phyloP scores from a whole-genome alignment of 1,140 invertebrate genomes.

The Ylistrum balloti region DNA sequence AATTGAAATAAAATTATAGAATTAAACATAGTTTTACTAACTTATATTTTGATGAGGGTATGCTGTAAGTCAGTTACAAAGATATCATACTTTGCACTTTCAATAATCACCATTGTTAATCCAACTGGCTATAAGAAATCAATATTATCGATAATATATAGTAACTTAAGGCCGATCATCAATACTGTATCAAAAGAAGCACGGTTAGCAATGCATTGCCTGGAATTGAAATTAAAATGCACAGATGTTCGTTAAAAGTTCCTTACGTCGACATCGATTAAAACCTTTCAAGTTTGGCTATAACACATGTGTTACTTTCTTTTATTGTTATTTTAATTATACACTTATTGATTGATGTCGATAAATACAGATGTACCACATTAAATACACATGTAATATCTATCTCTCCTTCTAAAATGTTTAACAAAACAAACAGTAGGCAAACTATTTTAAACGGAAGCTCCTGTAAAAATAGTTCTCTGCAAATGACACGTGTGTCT shows the following conservation, averaged over 20 bases:
- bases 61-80: too few relatives aligned
- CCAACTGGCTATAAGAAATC: too few relatives aligned
- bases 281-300: neutral
- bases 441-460: neutral
- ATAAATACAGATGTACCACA: neutral
- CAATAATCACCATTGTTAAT: too few relatives aligned
- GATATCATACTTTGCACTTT: too few relatives aligned
- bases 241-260: neutral
- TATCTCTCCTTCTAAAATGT: neutral
- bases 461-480: neutral
- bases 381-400: neutral
- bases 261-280: neutral
- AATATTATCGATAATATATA: too few relatives aligned
- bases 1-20: too few relatives aligned
- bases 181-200: too few relatives aligned
- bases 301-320: neutral
- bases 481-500: slow-evolving; percentile 8
- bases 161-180: too few relatives aligned
- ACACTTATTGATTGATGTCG: neutral
- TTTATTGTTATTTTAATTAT: neutral
- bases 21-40: too few relatives aligned
- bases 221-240: too few relatives aligned
- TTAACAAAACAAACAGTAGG: neutral
- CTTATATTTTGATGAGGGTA: too few relatives aligned
- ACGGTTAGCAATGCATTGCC: too few relatives aligned